Evolutionary conservation across 2,113 vertebrate species (phyloP), one percentile per base, ranked within the genome.

Genomic region (Laterallus jamaicensis): DNA sequence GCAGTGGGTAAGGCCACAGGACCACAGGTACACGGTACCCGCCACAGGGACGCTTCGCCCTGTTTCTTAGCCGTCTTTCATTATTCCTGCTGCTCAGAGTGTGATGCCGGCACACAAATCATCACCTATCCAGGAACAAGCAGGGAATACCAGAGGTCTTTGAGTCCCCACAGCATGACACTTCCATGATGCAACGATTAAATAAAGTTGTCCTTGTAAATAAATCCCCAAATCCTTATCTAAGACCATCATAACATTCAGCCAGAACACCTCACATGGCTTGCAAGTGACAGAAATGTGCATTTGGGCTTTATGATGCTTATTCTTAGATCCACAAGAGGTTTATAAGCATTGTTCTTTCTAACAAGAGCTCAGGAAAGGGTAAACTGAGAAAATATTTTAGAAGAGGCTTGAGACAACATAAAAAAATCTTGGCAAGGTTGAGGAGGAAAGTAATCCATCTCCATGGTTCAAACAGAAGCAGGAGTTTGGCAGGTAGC

Each of bases 1-100:
- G 3, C 21, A 3, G 25, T 17, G 2, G 2, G 24, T 6, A 31
- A 40, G 52, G 31, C 80, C 80, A 0, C 5, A 20, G 22, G 54
- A 11, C 31, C 49, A 2, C 3, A 2, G 60, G 5, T 5, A 1
- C 2, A 1, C 1, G 39, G 7, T 5, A 9, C 3, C 42, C 22
- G 47, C 55, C 47, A 5, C 55, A 32, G 37, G 2, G 44, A 42
- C 4, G 1, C 47, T 31, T 14, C 63, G 7, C 18, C 47, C 49
- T 29, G 2, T 10, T 63, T 13, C 59, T 50, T 29, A 44, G 40
- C 15, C 64, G 55, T 50, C 35, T 21, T 44, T 56, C 76, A 6
- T 31, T 40, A 69, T 52, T 70, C n/a, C 11, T 50, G 0, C 15
- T 26, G 37, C 26, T 84, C 80, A 16, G 35, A 35, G 37, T 31